Conservation (phyloP, 2,113 vertebrate genomes). For the Triplophysa tibetana region DNA sequence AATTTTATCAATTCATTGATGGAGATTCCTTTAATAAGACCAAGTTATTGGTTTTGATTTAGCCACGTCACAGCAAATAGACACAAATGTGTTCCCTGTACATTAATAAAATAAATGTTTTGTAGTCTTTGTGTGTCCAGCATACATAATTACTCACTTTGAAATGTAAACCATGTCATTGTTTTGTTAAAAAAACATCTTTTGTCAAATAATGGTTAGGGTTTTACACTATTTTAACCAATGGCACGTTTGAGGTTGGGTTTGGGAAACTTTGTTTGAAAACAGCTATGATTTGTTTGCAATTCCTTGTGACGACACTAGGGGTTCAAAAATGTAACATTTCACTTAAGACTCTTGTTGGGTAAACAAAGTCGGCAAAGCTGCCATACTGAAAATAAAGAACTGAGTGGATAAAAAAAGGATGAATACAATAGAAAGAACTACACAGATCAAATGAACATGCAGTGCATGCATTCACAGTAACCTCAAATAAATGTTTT, state of each 20-base stretch:
- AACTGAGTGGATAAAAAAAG: neutral
- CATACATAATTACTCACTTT: neutral
- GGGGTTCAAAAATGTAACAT: too few relatives aligned
- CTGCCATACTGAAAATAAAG: constrained; percentile 3
- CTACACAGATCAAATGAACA: neutral
- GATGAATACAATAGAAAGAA: neutral
- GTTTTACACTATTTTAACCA: too few relatives aligned
- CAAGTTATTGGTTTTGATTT: neutral
- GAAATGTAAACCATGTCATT: too few relatives aligned
- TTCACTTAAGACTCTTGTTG: too few relatives aligned
- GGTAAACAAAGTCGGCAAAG: constrained; percentile 5
- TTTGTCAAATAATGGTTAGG: too few relatives aligned
- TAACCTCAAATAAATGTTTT: neutral
- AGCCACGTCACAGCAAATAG: neutral
- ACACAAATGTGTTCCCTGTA: neutral
- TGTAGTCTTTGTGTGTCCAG: neutral
- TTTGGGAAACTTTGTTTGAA: too few relatives aligned
- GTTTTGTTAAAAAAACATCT: neutral
- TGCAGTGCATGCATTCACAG: constrained; percentile 16
- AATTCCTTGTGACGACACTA: neutral
- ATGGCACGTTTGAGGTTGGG: too few relatives aligned
- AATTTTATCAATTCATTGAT: neutral
- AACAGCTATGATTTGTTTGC: too few relatives aligned
- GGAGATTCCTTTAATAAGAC: neutral
- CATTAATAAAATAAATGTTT: neutral